Evolutionary conservation across 2,797 vertebrate species (phyloP).

Genomic region (Lates japonicus): DNA sequence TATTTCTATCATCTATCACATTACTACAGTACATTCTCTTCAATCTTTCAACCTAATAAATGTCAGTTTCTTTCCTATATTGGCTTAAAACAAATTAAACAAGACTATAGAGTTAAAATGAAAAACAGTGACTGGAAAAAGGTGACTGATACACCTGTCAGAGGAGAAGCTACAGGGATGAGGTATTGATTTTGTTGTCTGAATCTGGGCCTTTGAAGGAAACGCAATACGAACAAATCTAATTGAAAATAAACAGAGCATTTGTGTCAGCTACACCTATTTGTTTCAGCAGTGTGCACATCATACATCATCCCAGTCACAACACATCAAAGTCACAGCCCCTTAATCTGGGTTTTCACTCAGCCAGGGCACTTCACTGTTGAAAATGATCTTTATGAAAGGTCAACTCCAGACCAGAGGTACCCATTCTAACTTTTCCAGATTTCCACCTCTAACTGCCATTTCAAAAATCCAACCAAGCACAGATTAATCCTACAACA

Average conservation of each 20-base stretch:
- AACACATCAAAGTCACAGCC: constrained; percentile 13
- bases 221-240: constrained; percentile 60
- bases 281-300: constrained; percentile 30
- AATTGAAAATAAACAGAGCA: constrained; percentile 75
- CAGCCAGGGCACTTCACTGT: not conserved
- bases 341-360: not conserved
- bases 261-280: constrained; percentile 50
- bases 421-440: not conserved
- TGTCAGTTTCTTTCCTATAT: not conserved
- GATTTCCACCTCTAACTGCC: too few relatives aligned
- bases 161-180: constrained; percentile 44
- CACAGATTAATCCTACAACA: not conserved
- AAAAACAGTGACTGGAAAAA: not conserved
- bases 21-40: not conserved
- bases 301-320: constrained; percentile 44
- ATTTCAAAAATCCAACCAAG: not conserved
- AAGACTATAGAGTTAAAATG: not conserved
- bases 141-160: constrained; percentile 60
- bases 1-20: constrained; percentile 27
- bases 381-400: not conserved
- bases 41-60: not conserved
- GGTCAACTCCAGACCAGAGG: not conserved
- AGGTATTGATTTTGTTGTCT: constrained; percentile 73
- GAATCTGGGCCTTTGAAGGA: constrained; percentile 43
- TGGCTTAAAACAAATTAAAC: constrained; percentile 6